Evolutionary conservation across 2,888 invertebrate genomes (phyloP).

Genomic region (Drosophila limbata): DNA sequence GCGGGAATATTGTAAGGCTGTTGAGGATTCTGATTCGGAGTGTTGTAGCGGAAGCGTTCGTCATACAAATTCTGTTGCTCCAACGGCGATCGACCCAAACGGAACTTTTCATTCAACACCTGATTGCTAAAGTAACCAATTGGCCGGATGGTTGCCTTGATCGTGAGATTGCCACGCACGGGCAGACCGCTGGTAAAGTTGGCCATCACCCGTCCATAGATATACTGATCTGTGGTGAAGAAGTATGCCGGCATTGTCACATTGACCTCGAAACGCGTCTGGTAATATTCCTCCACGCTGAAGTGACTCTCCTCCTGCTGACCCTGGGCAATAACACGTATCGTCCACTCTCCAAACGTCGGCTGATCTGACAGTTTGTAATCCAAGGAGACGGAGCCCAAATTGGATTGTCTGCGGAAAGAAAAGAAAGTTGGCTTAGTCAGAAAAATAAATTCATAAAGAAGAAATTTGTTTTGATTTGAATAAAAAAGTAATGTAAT

Average conservation of each 20-base stretch:
- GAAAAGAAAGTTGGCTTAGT: background rate
- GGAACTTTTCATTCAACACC: conserved; percentile 86
- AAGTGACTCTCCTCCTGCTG: conserved; percentile 95
- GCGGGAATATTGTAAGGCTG: conserved; percentile 56
- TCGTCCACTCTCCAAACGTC: conserved; percentile 95
- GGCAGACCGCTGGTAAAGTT: conserved; percentile 98
- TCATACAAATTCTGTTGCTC: conserved; percentile 71
- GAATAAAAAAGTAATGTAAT: too few relatives aligned
- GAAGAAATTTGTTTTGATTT: too few relatives aligned
- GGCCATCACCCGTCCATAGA: conserved; percentile 95
- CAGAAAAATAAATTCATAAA: too few relatives aligned
- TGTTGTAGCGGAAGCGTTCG: conserved; percentile 73
- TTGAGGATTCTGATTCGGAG: conserved; percentile 64
- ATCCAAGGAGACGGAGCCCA: conserved; percentile 96
- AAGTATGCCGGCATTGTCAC: conserved; percentile 98
- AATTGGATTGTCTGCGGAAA: conserved; percentile 90
- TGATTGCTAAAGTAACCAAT: conserved; percentile 88
- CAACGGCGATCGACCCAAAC: conserved; percentile 84
- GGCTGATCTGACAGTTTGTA: conserved; percentile 97
- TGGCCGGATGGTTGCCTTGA: conserved; percentile 92
- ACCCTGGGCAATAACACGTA: conserved; percentile 94
- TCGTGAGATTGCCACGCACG: conserved; percentile 94
- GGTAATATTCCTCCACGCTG: conserved; percentile 97
- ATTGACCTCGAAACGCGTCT: conserved; percentile 96
- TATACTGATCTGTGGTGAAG: conserved; percentile 93